Percentiles rank a stretch among this genome's conserved stretches.
These are phyloP conservation scores for Trachops cirrhosus DNA, from an alignment of 2,797 vertebrate genomes.

Conservation along the genomic window DNA sequence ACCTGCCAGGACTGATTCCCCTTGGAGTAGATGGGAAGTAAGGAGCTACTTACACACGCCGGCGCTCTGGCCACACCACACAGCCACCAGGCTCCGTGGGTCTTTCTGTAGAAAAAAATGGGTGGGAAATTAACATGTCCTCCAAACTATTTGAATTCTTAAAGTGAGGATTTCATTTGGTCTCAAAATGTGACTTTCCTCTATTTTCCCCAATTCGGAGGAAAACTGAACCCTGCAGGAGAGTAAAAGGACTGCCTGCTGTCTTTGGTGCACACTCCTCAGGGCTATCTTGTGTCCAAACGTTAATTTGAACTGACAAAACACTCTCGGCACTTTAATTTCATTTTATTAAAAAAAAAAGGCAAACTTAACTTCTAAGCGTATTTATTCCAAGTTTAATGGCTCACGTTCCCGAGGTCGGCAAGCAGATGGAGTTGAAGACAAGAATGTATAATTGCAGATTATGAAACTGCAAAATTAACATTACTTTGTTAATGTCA, in stretches of 20 bases:
- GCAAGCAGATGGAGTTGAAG: constrained; percentile 30
- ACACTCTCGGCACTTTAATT: not conserved
- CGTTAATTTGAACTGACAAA: not conserved
- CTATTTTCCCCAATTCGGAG: not conserved
- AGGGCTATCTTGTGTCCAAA: not conserved
- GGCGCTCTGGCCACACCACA: rapidly evolving
- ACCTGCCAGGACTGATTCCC: rapidly evolving
- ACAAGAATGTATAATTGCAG: not conserved
- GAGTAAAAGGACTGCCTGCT: not conserved
- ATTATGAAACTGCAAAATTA: constrained; percentile 42
- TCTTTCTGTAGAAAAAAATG: not conserved
- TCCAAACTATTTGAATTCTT: not conserved
- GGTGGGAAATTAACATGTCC: not conserved
- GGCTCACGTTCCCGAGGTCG: constrained; percentile 5
- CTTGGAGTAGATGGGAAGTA: rapidly evolving
- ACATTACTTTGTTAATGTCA: constrained; percentile 37
- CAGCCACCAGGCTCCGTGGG: rapidly evolving
- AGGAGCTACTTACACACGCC: not conserved
- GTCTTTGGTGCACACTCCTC: not conserved
- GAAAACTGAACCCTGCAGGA: not conserved
- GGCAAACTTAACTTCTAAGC: constrained; percentile 49
- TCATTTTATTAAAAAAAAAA: not conserved
- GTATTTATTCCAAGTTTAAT: constrained; percentile 32
- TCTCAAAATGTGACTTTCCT: not conserved
- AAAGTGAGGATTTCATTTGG: not conserved